Evolutionary conservation across 1,140 invertebrate genomes (phyloP).

Genomic region (Sesamia nonagrioides): DNA sequence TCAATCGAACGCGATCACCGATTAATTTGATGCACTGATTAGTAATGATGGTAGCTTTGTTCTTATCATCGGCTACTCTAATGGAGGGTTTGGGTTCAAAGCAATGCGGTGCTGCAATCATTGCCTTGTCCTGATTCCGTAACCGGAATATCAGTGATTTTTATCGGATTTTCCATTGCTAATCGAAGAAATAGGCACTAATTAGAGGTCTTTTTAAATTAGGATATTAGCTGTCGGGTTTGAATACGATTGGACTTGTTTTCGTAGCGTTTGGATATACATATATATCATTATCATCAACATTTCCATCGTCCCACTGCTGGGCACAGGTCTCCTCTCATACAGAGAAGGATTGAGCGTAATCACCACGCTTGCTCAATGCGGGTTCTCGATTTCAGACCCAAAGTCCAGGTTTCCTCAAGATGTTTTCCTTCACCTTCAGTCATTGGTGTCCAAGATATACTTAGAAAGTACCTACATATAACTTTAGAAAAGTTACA

Average conservation of each 20-base stretch:
- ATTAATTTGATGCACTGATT: conserved; percentile 56
- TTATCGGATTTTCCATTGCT: conserved; percentile 57
- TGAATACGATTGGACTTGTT: background rate
- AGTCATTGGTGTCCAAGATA: too few species aligned
- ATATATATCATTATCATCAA: too few species aligned
- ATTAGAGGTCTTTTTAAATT: conserved; percentile 6
- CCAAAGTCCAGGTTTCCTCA: too few species aligned
- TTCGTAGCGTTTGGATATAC: background rate
- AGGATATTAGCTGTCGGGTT: background rate
- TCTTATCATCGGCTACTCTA: conserved; percentile 64
- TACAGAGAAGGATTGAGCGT: too few species aligned
- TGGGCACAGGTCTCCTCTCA: too few species aligned
- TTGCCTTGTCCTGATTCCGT: conserved; percentile 62
- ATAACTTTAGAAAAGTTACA: too few species aligned
- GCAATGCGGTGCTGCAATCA: conserved; percentile 48
- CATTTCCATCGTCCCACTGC: too few species aligned
- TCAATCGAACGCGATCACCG: background rate
- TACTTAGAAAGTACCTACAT: too few species aligned
- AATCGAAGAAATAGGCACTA: conserved; percentile 18
- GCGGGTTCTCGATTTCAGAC: too few species aligned
- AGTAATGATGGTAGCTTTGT: conserved; percentile 57
- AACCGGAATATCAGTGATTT: conserved; percentile 61
- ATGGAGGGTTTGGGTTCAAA: conserved; percentile 60
- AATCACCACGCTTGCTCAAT: too few species aligned
- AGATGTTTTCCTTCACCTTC: too few species aligned